Evolutionary conservation across 64 coral and sea anemone genomes (phyloP).

Genomic region (Montipora capricornis): DNA sequence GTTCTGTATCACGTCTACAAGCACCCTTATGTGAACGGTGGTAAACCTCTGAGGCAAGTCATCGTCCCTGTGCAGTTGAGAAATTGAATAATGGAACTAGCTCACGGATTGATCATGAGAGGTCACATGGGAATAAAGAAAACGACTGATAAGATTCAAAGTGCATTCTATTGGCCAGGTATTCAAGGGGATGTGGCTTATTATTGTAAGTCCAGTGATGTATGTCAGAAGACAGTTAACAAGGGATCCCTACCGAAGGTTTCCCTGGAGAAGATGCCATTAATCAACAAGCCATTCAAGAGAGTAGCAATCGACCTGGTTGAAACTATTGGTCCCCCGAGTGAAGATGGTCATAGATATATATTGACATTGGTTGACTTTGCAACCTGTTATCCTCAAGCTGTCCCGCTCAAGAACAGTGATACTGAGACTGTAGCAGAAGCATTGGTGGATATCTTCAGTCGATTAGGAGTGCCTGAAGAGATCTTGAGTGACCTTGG

Average conservation of each 20-base stretch:
- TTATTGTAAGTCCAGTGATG: slow-evolving; percentile 61
- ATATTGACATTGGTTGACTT: slow-evolving; percentile 25
- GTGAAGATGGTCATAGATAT: slow-evolving; percentile 30
- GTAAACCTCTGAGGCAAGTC: slow-evolving; percentile 50
- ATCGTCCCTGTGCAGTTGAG: slow-evolving; percentile 56
- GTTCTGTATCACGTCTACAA: neutral
- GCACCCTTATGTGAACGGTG: neutral
- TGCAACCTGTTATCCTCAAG: neutral
- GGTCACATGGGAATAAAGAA: slow-evolving; percentile 25
- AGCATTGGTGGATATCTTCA: slow-evolving; percentile 23
- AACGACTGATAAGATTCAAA: slow-evolving; percentile 54
- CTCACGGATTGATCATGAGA: slow-evolving; percentile 65
- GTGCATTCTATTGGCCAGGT: slow-evolving; percentile 75
- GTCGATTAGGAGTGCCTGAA: neutral
- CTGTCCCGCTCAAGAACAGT: too few relatives aligned
- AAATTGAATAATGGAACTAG: slow-evolving; percentile 49
- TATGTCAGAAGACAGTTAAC: slow-evolving; percentile 69
- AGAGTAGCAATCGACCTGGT: slow-evolving; percentile 26
- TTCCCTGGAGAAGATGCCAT: neutral
- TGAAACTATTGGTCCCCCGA: neutral
- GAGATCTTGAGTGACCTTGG: slow-evolving; percentile 47
- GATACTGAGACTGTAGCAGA: slow-evolving; percentile 21
- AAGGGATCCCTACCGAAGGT: slow-evolving; percentile 62
- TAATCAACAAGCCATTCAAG: slow-evolving; percentile 12
- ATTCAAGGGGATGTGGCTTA: slow-evolving; percentile 57